Base-by-base conservation (phyloP, 2,888 invertebrate genomes). In the Cactoblastis cactorum region DNA sequence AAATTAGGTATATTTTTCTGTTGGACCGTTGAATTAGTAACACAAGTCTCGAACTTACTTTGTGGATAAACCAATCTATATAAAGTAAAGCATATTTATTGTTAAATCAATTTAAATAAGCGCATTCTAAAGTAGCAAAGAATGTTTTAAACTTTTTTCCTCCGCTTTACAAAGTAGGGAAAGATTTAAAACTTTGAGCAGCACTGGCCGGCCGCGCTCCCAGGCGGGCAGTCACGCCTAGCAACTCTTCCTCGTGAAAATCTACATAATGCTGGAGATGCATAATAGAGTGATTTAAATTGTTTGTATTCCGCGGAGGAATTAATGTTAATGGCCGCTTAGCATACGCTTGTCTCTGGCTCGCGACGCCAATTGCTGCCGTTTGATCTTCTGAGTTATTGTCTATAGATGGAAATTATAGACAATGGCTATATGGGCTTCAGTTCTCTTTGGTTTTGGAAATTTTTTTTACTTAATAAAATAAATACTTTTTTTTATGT, bases 171-270 rank as follows among this genome's bases (percentile, higher is more conserved):
- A 35, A 15, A 15, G 6, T 15, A 3, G 15, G 15, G 6, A 8
- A 35, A 3, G 11, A n/a, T 12, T 6, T 12, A 2, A 34, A 17
- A 37, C 17, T 37, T 37, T 37, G 37, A 37, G 17, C 9, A 6
- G 5, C 37, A 6, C 37, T 37, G 37, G 58, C 62, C 54, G 49
- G 58, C 64, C 61, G 57, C 71, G 74, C 77, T 80, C 74, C 74
- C 77, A 76, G 68, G 67, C 69, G 58, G 63, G 57, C 69, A 77
- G 84, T 83, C 85, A 83, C 83, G 84, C 78, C 80, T 74, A 72
- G 67, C 55, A 71, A 67, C 66, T 70, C 74, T 77, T 73, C 74
- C 75, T 72, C 59, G 63, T 59, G 56, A 65, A 65, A 58, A 81
- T 81, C 75, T 77, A 77, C 80, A 77, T 80, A 79, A 77, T 73